Conservation (phyloP, 2,113 vertebrate genomes). For the Nothobranchius kuhntae region DNA sequence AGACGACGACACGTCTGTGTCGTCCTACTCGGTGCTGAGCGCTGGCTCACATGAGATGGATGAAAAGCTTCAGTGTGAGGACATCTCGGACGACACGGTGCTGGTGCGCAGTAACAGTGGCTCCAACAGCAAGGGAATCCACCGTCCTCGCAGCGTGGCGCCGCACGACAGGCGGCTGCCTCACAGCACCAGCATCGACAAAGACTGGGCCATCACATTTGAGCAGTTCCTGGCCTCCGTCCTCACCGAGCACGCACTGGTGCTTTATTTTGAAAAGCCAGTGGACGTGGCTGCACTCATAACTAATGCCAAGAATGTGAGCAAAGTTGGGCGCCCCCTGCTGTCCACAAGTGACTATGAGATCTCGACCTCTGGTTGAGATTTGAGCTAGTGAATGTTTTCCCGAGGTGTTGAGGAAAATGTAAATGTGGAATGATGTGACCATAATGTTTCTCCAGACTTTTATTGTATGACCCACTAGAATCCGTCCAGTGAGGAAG, state of each 20-base stretch:
- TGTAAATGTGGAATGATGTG: slow-evolving; percentile 56
- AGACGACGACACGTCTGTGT: slow-evolving; percentile 95
- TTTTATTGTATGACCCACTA: slow-evolving; percentile 63
- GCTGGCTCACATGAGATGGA: slow-evolving; percentile 93
- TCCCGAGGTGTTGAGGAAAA: slow-evolving; percentile 32
- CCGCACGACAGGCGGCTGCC: slow-evolving; percentile 70
- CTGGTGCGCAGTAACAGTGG: slow-evolving; percentile 81
- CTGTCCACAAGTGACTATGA: slow-evolving; percentile 91
- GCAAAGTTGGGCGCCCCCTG: slow-evolving; percentile 85
- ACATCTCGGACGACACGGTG: slow-evolving; percentile 93
- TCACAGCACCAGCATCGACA: slow-evolving; percentile 88
- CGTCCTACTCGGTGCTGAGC: slow-evolving; percentile 96
- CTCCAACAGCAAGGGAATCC: background rate
- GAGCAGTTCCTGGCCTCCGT: slow-evolving; percentile 97
- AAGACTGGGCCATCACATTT: slow-evolving; percentile 97
- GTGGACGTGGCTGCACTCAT: slow-evolving; percentile 88
- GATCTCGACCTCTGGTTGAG: slow-evolving; percentile 91
- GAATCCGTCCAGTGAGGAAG: slow-evolving; percentile 34
- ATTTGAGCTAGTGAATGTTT: slow-evolving; percentile 27
- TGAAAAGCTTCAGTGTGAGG: slow-evolving; percentile 94
- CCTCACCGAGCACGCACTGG: slow-evolving; percentile 92
- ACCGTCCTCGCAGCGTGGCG: slow-evolving; percentile 19
- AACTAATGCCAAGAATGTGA: slow-evolving; percentile 90
- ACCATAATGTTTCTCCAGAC: slow-evolving; percentile 57
- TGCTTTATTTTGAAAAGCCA: slow-evolving; percentile 94